Base-by-base conservation (phyloP, 2,888 invertebrate species). In the Agriopis marginaria region DNA sequence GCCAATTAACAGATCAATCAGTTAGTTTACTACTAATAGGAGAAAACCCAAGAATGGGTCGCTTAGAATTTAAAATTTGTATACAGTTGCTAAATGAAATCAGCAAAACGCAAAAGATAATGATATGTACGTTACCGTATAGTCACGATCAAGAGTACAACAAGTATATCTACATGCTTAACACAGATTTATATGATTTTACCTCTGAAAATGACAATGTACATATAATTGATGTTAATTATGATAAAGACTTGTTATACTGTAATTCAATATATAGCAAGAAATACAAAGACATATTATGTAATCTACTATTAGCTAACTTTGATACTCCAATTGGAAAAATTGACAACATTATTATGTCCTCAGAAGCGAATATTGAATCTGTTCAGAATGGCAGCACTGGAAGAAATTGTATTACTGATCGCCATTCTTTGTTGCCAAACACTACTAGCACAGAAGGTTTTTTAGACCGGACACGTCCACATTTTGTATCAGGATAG, bases 1-100 rank as follows among this genome's bases (percentile, higher is more conserved):
- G 4, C 14, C 40, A 8, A 42, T 8, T 42, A 42, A 14, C 55
- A 9, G 1, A 7, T 7, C 40, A 55, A 6, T 45, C 47, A 39
- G 45, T 11, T n/a, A 55, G 17, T 1, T n/a, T 55, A 9, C 9
- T 55, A 42, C 10, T 55, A 40, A 55, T 55, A 14, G 42, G 55
- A 0, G 42, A 55, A n/a, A 55, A 55, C 42, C 55, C 55, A 42
- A 55, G 42, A 55, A 55, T 55, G 42, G 40, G 40, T 8, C 55
- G 42, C 9, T 42, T 55, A 55, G 55, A 55, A 42, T 32, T 64
- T 6, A 63, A 66, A 66, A 32, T 55, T 40, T 55, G 55, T 14
- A 55, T 55, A 55, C 55, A 55, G 11, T 12, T 55, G 10, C 12
- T 55, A 14, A 55, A 55, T 14, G 42, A 55, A 55, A 55, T 55